A percentile compares a stretch with the other conserved stretches of the same genome.
Conservation (phyloP, 2,888 invertebrate genomes). For the Criorhina ranunculi region DNA sequence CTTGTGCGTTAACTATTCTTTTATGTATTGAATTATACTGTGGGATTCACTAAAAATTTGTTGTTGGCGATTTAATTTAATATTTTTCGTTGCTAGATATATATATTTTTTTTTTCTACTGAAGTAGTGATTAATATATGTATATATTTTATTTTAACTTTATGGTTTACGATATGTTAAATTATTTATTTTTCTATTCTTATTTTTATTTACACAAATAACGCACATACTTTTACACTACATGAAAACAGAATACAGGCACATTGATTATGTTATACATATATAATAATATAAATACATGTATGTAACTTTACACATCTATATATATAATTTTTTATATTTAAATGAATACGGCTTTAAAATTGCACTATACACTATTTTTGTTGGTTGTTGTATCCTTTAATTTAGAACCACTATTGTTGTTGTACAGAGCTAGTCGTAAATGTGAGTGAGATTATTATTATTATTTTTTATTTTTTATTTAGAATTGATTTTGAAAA, state of each 20-base stretch:
- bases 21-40: constrained; percentile 16
- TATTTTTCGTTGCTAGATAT: constrained; percentile 61
- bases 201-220: constrained; percentile 69
- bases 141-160: constrained; percentile 16
- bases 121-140: constrained; percentile 31
- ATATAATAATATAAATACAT: constrained; percentile 61
- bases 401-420: constrained; percentile 54
- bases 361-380: constrained; percentile 62
- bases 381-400: constrained; percentile 41
- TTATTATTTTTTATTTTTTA: constrained; percentile 5
- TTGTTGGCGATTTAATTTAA: constrained; percentile 47
- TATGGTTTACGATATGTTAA: constrained; percentile 67
- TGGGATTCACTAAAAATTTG: constrained; percentile 31
- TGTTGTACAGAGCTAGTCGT: constrained; percentile 42
- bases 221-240: constrained; percentile 70
- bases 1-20: constrained; percentile 58
- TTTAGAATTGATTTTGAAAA: constrained; percentile 63
- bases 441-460: constrained; percentile 43
- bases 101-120: constrained; percentile 29
- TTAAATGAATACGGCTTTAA: constrained; percentile 64
- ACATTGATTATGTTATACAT: constrained; percentile 75
- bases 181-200: constrained; percentile 51
- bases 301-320: constrained; percentile 63
- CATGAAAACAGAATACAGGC: constrained; percentile 76
- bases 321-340: constrained; percentile 31